phyloP scores from a whole-genome alignment of 1,140 invertebrate genomes.

The Episyrphus balteatus region DNA sequence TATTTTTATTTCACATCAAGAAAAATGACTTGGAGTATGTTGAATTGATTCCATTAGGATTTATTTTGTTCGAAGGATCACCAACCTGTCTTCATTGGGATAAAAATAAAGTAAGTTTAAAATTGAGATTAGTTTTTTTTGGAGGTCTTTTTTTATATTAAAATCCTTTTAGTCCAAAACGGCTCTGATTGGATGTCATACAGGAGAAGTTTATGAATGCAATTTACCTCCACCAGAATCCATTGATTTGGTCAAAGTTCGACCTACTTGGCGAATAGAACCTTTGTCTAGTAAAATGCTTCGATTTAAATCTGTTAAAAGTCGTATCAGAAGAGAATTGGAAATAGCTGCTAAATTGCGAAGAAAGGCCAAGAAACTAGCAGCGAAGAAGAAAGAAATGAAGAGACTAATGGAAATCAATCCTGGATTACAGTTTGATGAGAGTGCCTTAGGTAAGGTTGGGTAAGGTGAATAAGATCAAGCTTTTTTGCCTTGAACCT shows the following conservation, averaged over 20 bases:
- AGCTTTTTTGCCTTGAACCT: too few relatives aligned
- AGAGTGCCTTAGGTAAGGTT: slow-evolving; percentile 40
- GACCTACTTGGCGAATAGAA: too few relatives aligned
- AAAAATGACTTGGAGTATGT: slow-evolving; percentile 32
- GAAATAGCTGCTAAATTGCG: slow-evolving; percentile 33
- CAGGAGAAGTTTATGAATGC: slow-evolving; percentile 44
- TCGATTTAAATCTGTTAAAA: slow-evolving; percentile 48
- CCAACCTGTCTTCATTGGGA: slow-evolving; percentile 52
- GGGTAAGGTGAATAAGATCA: too few relatives aligned
- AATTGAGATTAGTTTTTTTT: background rate
- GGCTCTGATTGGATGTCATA: slow-evolving; percentile 42
- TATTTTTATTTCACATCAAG: slow-evolving; percentile 51
- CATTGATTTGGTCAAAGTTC: too few relatives aligned
- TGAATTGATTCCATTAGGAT: slow-evolving; percentile 50
- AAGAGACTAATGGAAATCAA: slow-evolving; percentile 42
- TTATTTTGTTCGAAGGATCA: slow-evolving; percentile 45
- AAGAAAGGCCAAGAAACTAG: slow-evolving; percentile 41
- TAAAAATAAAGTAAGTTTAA: slow-evolving; percentile 2
- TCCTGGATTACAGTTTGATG: slow-evolving; percentile 46
- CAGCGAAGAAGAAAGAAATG: slow-evolving; percentile 43
- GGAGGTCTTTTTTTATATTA: background rate
- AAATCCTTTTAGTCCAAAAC: slow-evolving; percentile 20
- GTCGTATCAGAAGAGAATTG: slow-evolving; percentile 41
- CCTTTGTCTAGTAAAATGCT: slow-evolving; percentile 22
- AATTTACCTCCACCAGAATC: slow-evolving; percentile 33